Evolutionary conservation across 2,797 vertebrate genomes (phyloP), one percentile per base, ranked within the genome.

Genomic region (Denticeps clupeoides): DNA sequence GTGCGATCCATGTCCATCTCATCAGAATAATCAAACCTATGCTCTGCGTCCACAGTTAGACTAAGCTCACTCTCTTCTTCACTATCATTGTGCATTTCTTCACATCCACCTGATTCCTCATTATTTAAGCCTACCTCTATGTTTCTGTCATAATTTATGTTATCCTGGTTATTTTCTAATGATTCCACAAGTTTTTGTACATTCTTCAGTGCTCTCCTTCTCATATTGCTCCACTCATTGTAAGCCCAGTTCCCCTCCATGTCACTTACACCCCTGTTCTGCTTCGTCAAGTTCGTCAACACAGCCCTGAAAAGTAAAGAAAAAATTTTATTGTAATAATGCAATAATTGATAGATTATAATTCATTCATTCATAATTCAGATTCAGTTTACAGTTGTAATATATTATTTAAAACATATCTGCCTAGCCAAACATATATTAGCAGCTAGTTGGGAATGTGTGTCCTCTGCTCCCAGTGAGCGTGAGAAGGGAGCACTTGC

Each of bases 281-380:
- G 6, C 33, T 37, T 37, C 12, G 4, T 15, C 12, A 16, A 5
- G 5, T 15, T 3, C 12, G 33, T 33, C 37, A 37, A 15, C 33
- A 37, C 33, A 37, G 33, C 33, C 33, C 33, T 37, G 33, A 33
- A 37, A 37, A 33, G 12, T 37, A 37, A 13, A 33, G 37, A 15
- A 16, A 37, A 31, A 31, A 28, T 15, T 37, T 15, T 4, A 37
- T 37, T 2, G 5, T n/a, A 4, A 32, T 26, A 26, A 26, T 26
- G 26, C 25, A 8, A 32, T 8, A 32, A 32, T 10, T 12, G 37
- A 37, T 15, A 37, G 2, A 4, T 37, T 37, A 1, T 37, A 35
- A 35, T 19, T 19, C 18, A 19, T n/a, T n/a, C n/a, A n/a, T n/a
- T n/a, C n/a, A n/a, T n/a, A n/a, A n/a, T n/a, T n/a, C n/a, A n/a